phyloP scores from a whole-genome alignment of 1,140 invertebrate genomes.

The Diabrotica undecimpunctata region DNA sequence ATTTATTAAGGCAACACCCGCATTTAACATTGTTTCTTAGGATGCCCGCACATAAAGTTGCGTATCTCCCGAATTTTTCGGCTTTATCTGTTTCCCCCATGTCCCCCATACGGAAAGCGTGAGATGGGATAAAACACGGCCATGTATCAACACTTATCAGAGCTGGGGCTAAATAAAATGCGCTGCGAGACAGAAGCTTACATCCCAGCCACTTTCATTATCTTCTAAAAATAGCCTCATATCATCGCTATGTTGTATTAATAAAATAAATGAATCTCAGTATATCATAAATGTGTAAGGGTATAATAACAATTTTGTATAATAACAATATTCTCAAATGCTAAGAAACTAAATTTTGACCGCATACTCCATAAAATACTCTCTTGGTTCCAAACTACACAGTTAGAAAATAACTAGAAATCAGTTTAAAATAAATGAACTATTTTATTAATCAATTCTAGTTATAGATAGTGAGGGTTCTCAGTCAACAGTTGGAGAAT shows the following conservation, averaged over 20 bases:
- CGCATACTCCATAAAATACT: too few relatives aligned
- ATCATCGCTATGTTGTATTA: slow-evolving; percentile 16
- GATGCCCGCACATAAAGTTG: slow-evolving; percentile 1
- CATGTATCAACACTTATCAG: slow-evolving; percentile 19
- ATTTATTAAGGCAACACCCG: not conserved
- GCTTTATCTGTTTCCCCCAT: slow-evolving; percentile 3
- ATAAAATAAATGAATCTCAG: slow-evolving; percentile 18
- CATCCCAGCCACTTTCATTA: slow-evolving; percentile 18
- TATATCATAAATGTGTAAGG: slow-evolving; percentile 3
- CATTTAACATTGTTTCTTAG: not conserved
- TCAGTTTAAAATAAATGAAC: too few relatives aligned
- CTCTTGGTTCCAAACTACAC: too few relatives aligned
- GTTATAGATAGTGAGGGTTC: too few relatives aligned
- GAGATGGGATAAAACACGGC: slow-evolving; percentile 6
- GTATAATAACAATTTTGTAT: too few relatives aligned
- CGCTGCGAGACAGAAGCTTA: slow-evolving; percentile 3
- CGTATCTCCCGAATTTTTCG: slow-evolving; percentile 14
- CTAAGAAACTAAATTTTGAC: too few relatives aligned
- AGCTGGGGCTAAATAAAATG: not conserved
- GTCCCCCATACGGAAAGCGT: not conserved
- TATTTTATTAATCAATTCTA: too few relatives aligned
- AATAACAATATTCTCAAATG: too few relatives aligned
- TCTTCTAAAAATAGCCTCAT: slow-evolving; percentile 19
- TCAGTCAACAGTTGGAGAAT: too few relatives aligned
- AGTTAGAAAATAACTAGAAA: too few relatives aligned